Evolutionary conservation across 2,797 vertebrate species (phyloP).

Genomic region (Harpagifer antarcticus): DNA sequence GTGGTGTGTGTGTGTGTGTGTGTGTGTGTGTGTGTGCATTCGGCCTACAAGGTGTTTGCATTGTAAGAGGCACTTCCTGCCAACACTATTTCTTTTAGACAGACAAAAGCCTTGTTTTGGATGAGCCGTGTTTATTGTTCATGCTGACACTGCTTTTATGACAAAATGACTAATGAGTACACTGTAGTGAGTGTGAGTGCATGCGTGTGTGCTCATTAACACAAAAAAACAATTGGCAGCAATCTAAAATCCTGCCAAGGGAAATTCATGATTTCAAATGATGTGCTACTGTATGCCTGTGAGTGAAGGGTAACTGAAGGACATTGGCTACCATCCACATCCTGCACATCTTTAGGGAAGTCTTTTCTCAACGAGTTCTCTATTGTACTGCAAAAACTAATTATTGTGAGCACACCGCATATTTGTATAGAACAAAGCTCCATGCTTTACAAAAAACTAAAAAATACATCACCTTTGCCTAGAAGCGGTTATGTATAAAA

Average conservation of each 20-base stretch:
- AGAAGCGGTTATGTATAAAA: background rate
- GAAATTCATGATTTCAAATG: conserved; percentile 49
- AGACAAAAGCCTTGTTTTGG: conserved; percentile 75
- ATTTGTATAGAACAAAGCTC: background rate
- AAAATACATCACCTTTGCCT: conserved; percentile 9
- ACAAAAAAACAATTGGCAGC: conserved; percentile 48
- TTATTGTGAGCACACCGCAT: background rate
- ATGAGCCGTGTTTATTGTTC: conserved; percentile 75
- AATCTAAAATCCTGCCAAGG: conserved; percentile 37
- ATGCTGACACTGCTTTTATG: conserved; percentile 76
- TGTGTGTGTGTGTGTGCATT: conserved; percentile 30
- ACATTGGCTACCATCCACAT: background rate
- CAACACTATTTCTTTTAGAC: conserved; percentile 63
- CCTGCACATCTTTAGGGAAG: conserved; percentile 13
- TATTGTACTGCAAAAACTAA: conserved; percentile 4
- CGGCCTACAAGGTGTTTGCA: conserved; percentile 48
- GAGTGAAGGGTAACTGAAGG: conserved; percentile 42
- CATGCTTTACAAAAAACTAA: background rate
- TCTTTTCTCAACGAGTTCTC: conserved; percentile 5
- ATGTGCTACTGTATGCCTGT: conserved; percentile 26
- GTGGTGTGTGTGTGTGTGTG: background rate
- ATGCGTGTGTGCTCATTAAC: conserved; percentile 23
- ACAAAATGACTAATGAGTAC: conserved; percentile 74
- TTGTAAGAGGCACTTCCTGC: conserved; percentile 65
- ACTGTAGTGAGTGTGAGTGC: conserved; percentile 25